Evolutionary conservation across 2,888 invertebrate species (phyloP), one percentile per base, ranked within the genome.

Genomic region (Eilema sororculum): DNA sequence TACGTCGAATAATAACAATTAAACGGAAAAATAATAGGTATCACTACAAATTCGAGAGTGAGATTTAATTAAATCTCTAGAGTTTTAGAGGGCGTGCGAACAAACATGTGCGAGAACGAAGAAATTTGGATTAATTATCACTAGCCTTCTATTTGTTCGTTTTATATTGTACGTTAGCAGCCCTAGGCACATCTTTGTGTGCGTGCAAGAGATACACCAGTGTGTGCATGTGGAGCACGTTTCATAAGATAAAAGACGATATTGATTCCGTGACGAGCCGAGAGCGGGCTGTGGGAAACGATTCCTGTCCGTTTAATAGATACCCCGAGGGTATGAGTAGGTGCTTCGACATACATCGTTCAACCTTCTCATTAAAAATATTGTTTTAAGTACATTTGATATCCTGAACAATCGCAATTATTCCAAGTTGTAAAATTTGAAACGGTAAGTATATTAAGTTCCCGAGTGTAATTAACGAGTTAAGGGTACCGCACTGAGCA

Each of bases 221-320:
- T 86, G 86, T 85, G 87, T 87, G 89, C 91, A 91, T 93, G 90
- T 92, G 88, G 89, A 91, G 91, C 93, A 93, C 93, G 94, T 93
- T 92, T 92, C 89, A 89, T 91, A 92, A 95, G 93, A 95, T 95
- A 95, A 94, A 94, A 95, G 93, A 90, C 91, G 91, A 93, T 95
- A 95, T 95, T 94, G 95, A 95, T 95, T 95, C 92, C 94, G 94
- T 95, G 93, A 93, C 94, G 94, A 91, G 90, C 86, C 86, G 90
- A 87, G 90, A 87, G 89, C 91, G 90, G 86, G 90, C 93, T 93
- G 94, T 95, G 95, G 93, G 95, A 95, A 95, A 90, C 91, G 90
- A 93, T 93, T 91, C 91, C 91, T 91, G 93, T 89, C 91, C 88
- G 87, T 88, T 90, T 93, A 93, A 93, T 93, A 91, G 90, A 89